Evolutionary conservation across 1,140 invertebrate species (phyloP).

Genomic region (Polypedilum vanderplanki): DNA sequence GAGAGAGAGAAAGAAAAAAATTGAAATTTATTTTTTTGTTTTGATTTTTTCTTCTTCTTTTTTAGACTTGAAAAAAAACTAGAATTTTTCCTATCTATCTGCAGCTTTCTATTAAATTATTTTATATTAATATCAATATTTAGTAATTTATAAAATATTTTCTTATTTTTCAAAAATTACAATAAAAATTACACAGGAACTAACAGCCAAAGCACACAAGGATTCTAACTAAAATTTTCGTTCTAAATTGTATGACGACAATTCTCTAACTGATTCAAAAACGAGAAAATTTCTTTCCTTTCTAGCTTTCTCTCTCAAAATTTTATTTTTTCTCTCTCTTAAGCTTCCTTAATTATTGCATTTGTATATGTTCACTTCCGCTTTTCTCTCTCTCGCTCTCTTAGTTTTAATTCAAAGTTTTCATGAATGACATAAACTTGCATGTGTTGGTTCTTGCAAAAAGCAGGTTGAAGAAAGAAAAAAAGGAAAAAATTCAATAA

Average conservation of each 20-base stretch:
- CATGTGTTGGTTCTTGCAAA: background rate
- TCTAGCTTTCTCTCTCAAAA: background rate
- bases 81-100: slow-evolving; percentile 12
- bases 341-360: no score
- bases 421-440: background rate
- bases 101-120: slow-evolving; percentile 1
- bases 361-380: background rate
- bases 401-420: background rate
- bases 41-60: background rate
- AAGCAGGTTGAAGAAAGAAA: background rate
- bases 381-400: background rate
- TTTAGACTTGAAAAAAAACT: no score
- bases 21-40: slow-evolving; percentile 15
- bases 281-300: background rate
- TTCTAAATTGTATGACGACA: slow-evolving; percentile 27
- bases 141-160: background rate
- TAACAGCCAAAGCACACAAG: slow-evolving; percentile 28
- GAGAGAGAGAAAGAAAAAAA: slow-evolving; percentile 16
- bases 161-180: background rate
- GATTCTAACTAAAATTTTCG: slow-evolving; percentile 27
- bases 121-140: background rate
- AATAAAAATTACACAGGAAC: slow-evolving; percentile 26
- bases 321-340: no score
- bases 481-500: slow-evolving; percentile 26
- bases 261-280: slow-evolving; percentile 19